Evolutionary conservation across 2,113 vertebrate species (phyloP).

Genomic region (Centropristis striata): DNA sequence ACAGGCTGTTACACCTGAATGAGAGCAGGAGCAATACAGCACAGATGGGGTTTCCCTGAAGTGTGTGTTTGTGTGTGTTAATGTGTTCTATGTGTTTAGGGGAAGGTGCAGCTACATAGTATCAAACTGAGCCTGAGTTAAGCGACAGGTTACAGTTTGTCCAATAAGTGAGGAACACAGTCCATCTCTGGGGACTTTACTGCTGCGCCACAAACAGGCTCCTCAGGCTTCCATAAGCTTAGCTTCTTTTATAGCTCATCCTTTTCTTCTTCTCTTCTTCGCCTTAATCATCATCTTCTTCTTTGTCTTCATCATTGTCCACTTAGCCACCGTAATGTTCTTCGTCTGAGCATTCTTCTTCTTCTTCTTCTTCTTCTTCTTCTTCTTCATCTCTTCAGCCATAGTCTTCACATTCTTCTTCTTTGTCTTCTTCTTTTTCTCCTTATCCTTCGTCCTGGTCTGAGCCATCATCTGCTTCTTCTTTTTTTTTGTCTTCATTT

Average conservation of each 20-base stretch:
- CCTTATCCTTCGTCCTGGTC: background rate
- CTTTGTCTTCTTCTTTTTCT: too few species aligned
- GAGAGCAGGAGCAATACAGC: slow-evolving; percentile 22
- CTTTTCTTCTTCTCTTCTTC: too few species aligned
- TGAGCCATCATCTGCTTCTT: too few species aligned
- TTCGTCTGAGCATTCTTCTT: too few species aligned
- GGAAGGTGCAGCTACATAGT: background rate
- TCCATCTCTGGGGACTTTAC: slow-evolving; percentile 27
- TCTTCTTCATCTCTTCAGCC: too few species aligned
- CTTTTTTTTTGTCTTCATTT: too few species aligned
- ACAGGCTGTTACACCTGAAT: slow-evolving; percentile 40
- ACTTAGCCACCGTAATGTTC: too few species aligned
- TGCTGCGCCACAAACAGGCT: slow-evolving; percentile 31
- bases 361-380: too few species aligned
- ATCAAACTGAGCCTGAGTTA: slow-evolving; percentile 32
- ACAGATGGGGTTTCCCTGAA: slow-evolving; percentile 40
- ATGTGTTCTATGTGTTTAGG: slow-evolving; percentile 27
- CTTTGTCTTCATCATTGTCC: too few species aligned
- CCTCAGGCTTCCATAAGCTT: slow-evolving; percentile 31
- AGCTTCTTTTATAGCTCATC: slow-evolving; percentile 42
- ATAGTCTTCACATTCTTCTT: too few species aligned
- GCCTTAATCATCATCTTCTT: too few species aligned
- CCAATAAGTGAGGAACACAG: slow-evolving; percentile 13
- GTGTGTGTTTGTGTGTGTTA: background rate
- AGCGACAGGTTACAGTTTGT: slow-evolving; percentile 14